Evolutionary conservation across 1,140 invertebrate species (phyloP).

Genomic region (Bombus fervidus): DNA sequence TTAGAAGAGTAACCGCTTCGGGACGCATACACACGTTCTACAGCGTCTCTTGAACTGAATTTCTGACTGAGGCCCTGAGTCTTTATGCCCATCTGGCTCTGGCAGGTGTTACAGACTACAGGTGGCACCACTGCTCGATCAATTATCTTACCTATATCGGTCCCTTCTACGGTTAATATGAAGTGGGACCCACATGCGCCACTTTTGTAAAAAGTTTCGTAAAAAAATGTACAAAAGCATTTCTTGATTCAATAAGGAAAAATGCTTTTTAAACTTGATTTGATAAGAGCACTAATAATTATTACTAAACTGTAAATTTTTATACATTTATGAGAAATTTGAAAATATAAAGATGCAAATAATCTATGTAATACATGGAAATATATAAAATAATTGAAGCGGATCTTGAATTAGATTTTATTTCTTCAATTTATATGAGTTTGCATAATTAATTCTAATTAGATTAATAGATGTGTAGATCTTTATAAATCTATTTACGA

Average conservation of each 20-base stretch:
- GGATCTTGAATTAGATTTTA: background rate
- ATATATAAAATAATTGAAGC: background rate
- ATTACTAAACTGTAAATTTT: background rate
- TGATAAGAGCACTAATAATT: background rate
- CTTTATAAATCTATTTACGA: conserved; percentile 12
- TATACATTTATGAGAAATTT: conserved; percentile 9
- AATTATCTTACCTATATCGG: background rate
- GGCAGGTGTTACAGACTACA: conserved; percentile 64
- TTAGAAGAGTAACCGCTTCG: conserved; percentile 21
- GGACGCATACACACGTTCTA: conserved; percentile 38
- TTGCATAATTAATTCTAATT: background rate
- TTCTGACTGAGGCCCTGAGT: conserved; percentile 53
- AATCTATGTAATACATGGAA: background rate
- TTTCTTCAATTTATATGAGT: background rate
- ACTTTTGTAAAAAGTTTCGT: background rate
- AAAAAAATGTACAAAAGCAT: background rate
- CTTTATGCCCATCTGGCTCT: conserved; percentile 66
- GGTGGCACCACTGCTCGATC: conserved; percentile 61
- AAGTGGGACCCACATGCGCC: background rate
- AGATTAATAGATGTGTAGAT: background rate
- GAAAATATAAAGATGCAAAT: background rate
- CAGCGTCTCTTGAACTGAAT: conserved; percentile 61
- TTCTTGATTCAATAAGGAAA: background rate
- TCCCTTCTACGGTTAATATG: background rate
- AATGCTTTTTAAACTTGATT: background rate